These are phyloP conservation scores for Myathropa florea DNA, from an alignment of 2,888 invertebrate genomes.

Conservation along the genomic window DNA sequence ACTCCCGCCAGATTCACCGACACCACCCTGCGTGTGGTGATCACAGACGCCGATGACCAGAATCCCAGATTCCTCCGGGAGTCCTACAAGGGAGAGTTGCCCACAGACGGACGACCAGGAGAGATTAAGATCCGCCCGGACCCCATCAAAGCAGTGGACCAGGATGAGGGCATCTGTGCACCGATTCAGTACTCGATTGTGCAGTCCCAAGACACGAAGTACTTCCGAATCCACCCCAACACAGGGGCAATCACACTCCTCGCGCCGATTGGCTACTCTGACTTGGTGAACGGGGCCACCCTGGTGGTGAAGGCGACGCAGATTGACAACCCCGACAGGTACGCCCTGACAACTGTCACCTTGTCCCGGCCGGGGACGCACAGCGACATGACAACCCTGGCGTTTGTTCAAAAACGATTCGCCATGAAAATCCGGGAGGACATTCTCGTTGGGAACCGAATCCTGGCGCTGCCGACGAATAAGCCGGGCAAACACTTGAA, in stretches of 20 bases:
- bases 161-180: constrained; percentile 82
- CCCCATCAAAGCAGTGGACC: constrained; percentile 89
- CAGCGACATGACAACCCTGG: constrained; percentile 81
- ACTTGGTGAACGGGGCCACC: constrained; percentile 87
- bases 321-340: constrained; percentile 92
- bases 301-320: constrained; percentile 91
- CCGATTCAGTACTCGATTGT: constrained; percentile 80
- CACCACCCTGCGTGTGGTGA: constrained; percentile 88
- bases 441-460: constrained; percentile 86
- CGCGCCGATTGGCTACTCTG: constrained; percentile 79
- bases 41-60: constrained; percentile 95
- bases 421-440: constrained; percentile 88
- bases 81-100: constrained; percentile 87
- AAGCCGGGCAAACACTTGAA: constrained; percentile 85
- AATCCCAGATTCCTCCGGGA: constrained; percentile 91
- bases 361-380: constrained; percentile 83
- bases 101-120: constrained; percentile 82
- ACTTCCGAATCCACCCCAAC: constrained; percentile 80
- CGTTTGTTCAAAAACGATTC: constrained; percentile 87
- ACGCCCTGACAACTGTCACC: constrained; percentile 91
- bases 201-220: constrained; percentile 79
- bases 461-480: constrained; percentile 87
- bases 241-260: constrained; percentile 78
- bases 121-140: constrained; percentile 86
- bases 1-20: constrained; percentile 89